Evolutionary conservation across 2,113 vertebrate species (phyloP).

Genomic region (Brienomyrus brachyistius): DNA sequence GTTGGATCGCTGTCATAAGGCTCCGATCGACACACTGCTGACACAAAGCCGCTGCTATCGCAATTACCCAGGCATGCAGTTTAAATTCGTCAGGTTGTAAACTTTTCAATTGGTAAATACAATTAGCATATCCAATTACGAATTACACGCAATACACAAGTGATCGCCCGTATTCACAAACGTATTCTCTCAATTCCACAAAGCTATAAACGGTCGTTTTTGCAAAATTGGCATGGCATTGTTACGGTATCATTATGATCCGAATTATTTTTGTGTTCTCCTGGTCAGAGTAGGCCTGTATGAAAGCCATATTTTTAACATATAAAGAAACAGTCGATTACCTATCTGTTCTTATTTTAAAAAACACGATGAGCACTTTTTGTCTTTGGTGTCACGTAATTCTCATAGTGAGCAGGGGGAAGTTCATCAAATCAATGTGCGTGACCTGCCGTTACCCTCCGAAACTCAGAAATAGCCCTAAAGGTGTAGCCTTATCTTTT

Average conservation of each 20-base stretch:
- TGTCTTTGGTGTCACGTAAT: not conserved
- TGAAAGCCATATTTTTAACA: not conserved
- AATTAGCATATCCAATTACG: not conserved
- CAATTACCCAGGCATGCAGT: not conserved
- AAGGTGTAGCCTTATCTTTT: not conserved
- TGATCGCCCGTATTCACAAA: not conserved
- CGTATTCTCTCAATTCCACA: not conserved
- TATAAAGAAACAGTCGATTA: not conserved
- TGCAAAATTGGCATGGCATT: not conserved
- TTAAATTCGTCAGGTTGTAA: not conserved
- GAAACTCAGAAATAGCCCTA: not conserved
- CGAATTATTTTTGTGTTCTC: not conserved
- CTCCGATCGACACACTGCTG: not conserved
- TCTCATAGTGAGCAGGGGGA: not conserved
- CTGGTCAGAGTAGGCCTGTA: not conserved
- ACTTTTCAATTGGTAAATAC: not conserved
- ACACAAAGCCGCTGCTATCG: not conserved
- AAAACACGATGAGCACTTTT: not conserved
- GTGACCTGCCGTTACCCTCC: not conserved
- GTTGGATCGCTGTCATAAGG: not conserved
- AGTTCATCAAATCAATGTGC: not conserved
- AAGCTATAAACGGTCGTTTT: not conserved
- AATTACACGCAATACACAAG: not conserved
- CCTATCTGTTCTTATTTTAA: not conserved
- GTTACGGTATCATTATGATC: not conserved